Base-by-base conservation (phyloP, 2,888 invertebrate genomes). In the Amphipoea oculea region DNA sequence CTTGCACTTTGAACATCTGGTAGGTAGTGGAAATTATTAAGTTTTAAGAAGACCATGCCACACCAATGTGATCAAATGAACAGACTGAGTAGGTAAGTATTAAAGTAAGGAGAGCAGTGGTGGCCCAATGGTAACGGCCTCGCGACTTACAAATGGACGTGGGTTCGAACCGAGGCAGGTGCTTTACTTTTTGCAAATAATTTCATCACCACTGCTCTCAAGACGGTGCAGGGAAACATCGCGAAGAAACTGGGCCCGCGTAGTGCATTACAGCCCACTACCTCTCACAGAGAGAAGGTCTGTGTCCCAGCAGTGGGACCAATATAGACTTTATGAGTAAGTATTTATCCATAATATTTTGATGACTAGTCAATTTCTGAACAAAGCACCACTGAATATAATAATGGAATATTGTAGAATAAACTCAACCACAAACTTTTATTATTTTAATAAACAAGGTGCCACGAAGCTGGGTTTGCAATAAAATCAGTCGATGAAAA, bases 401-500 rank as follows among this genome's bases (percentile, higher is more conserved):
- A 20, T 76, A 6, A 48, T 48, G n/a, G 11, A 48, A 60, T 48
- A 48, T 60, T 57, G n/a, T 40, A 7, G 36, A 66, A 66, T 66
- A 57, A 57, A 75, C n/a, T n/a, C 45, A 36, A 57, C 54, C 36
- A 57, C 5, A 60, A 29, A 40, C 4, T 57, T 66, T 48, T 66
- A 57, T 48, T 29, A 48, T 75, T 67, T 78, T 17, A 65, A 17
- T 54, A 23, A 65, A 65, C 17, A 54, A 36, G 36, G 11, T n/a
- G 6, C 29, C 12, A 48, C 48, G 17, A 51, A 48, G 48, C 23
- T 76, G n/a, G 4, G 17, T 57, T 76, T 40, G 48, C 48, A 76
- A 67, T 48, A 40, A 66, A 78, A 76, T 40, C 40, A 23, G 29
- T 40, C 57, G 29, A 40, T 48, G 66, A 17, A 76, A 48, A 60